Conservation (phyloP, 2,797 vertebrate genomes). For the Peromyscus aztecus region DNA sequence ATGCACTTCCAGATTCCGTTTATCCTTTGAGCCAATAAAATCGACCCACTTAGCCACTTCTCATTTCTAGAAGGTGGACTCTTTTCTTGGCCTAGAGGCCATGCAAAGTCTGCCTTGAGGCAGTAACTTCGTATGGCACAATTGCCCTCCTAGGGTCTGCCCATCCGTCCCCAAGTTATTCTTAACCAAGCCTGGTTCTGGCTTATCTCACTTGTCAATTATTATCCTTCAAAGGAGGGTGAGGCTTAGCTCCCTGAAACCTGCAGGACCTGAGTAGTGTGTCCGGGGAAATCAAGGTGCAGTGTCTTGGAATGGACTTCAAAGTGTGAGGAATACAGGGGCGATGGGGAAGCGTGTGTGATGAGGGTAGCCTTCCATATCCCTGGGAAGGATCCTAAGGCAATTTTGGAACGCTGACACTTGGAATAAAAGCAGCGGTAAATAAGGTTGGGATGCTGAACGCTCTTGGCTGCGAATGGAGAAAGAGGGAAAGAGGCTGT, state of each 20-base stretch:
- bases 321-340: background rate
- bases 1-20: background rate
- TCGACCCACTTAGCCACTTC: background rate
- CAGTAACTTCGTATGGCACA: background rate
- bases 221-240: background rate
- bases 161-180: background rate
- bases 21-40: background rate
- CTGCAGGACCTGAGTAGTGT: background rate
- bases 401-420: background rate
- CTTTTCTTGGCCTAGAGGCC: background rate
- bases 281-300: background rate
- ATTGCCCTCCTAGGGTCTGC: background rate
- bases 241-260: background rate
- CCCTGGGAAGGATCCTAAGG: background rate
- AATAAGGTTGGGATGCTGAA: background rate
- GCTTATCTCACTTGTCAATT: background rate
- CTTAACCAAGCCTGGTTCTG: background rate
- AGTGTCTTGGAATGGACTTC: background rate
- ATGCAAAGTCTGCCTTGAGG: background rate
- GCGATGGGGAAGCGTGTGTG: background rate
- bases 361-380: background rate
- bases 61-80: background rate
- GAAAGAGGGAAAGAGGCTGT: background rate
- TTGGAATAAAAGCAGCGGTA: too few species aligned
- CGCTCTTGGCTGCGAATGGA: background rate